Evolutionary conservation across 2,113 vertebrate species (phyloP).

Genomic region (Gorsachius goisagi): DNA sequence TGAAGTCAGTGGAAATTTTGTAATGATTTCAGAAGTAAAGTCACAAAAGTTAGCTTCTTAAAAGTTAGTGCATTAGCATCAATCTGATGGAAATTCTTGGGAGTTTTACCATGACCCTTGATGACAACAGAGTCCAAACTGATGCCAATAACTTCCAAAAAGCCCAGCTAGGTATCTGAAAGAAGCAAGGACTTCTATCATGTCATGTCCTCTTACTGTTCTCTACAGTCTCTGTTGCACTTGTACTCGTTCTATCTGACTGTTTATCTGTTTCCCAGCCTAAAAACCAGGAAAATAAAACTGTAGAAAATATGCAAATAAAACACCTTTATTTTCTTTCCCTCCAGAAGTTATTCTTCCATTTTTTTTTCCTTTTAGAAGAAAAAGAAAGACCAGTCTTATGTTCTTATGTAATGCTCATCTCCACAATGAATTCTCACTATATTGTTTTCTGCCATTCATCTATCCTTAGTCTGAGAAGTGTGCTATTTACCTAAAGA

Average conservation of each 20-base stretch:
- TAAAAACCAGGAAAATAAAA: background rate
- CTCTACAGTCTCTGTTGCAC: background rate
- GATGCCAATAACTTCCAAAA: background rate
- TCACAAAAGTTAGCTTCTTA: background rate
- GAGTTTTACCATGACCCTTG: background rate
- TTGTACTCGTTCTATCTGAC: background rate
- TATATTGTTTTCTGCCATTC: background rate
- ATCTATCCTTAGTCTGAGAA: background rate
- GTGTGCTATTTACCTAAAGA: background rate
- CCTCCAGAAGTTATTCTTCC: fast-evolving
- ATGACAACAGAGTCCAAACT: background rate
- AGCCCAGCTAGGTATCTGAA: background rate
- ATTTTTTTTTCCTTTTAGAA: background rate
- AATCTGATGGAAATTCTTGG: background rate
- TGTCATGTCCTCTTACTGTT: background rate
- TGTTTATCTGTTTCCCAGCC: background rate
- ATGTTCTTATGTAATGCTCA: background rate
- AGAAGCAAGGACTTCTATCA: background rate
- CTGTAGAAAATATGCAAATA: background rate
- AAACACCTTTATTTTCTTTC: fast-evolving
- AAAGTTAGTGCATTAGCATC: background rate
- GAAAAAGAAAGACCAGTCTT: background rate
- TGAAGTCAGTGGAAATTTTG: background rate
- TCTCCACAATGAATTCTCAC: background rate
- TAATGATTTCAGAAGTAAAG: background rate